Conservation (phyloP, 2,888 invertebrate species). For the Emmelina monodactyla region DNA sequence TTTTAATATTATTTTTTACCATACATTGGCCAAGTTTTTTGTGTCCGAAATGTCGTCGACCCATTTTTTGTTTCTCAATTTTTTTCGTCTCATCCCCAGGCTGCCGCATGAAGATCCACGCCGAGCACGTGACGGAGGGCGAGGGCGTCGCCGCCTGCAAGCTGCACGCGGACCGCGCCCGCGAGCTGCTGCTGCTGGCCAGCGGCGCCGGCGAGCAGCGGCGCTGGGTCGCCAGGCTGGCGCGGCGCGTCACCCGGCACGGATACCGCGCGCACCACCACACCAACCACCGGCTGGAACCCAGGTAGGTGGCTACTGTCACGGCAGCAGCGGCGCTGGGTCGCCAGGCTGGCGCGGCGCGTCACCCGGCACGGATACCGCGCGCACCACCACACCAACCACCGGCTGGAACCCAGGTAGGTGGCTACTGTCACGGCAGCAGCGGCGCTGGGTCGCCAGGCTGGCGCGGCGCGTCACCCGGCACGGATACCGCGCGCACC, state of each 20-base stretch:
- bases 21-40: no score
- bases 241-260: slow-evolving; percentile 91
- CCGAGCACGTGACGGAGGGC: slow-evolving; percentile 88
- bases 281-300: slow-evolving; percentile 44
- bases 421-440: no score
- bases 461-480: no score
- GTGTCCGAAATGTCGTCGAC: no score
- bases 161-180: slow-evolving; percentile 94
- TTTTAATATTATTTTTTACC: no score
- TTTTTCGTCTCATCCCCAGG: slow-evolving; percentile 70
- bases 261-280: slow-evolving; percentile 92
- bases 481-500: no score
- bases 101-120: slow-evolving; percentile 96
- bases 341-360: no score
- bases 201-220: slow-evolving; percentile 87
- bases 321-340: neutral
- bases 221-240: slow-evolving; percentile 90
- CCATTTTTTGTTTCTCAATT: no score
- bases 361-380: no score
- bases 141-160: slow-evolving; percentile 95
- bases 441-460: neutral
- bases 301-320: slow-evolving; percentile 71
- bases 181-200: slow-evolving; percentile 92
- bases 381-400: no score
- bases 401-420: neutral